Evolutionary conservation across 2,113 vertebrate genomes (phyloP).

Genomic region (Phrynosoma blainvillii): DNA sequence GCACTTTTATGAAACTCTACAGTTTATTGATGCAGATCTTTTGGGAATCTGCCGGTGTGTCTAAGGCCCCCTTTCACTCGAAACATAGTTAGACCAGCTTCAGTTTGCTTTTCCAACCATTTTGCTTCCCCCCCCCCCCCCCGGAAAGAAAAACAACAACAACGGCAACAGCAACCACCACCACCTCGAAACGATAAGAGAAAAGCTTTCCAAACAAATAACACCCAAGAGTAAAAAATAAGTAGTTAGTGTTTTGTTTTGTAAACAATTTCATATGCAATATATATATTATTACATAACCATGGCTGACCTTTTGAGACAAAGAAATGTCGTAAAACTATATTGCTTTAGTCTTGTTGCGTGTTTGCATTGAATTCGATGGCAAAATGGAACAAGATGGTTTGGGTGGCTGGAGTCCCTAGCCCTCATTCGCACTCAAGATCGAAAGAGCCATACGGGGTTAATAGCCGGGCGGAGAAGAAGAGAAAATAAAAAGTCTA

Average conservation of each 20-base stretch:
- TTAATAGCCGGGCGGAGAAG: slow-evolving; percentile 58
- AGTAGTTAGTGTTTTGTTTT: slow-evolving; percentile 80
- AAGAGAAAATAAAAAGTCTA: slow-evolving; percentile 63
- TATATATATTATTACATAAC: slow-evolving; percentile 75
- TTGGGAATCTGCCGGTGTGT: slow-evolving; percentile 59
- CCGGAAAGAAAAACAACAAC: slow-evolving; percentile 54
- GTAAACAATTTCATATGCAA: slow-evolving; percentile 85
- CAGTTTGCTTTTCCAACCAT: slow-evolving; percentile 44
- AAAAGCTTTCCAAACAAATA: slow-evolving; percentile 63
- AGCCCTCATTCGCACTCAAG: slow-evolving; percentile 79
- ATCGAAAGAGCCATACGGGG: slow-evolving; percentile 68
- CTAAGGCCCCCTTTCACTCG: slow-evolving; percentile 59
- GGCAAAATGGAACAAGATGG: slow-evolving; percentile 74
- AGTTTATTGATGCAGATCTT: slow-evolving; percentile 67
- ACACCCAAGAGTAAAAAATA: slow-evolving; percentile 74
- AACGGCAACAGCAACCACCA: not conserved
- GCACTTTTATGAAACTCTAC: slow-evolving; percentile 67
- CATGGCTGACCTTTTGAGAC: slow-evolving; percentile 81
- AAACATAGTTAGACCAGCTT: slow-evolving; percentile 41
- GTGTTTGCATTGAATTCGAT: slow-evolving; percentile 76
- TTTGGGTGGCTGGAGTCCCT: slow-evolving; percentile 76
- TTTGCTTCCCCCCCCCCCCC: slow-evolving; percentile 9
- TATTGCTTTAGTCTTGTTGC: slow-evolving; percentile 83
- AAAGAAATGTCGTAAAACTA: slow-evolving; percentile 78
- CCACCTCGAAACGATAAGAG: slow-evolving; percentile 43